Base-by-base conservation (phyloP, 2,888 invertebrate species). In the Xanthorhoe designata region DNA sequence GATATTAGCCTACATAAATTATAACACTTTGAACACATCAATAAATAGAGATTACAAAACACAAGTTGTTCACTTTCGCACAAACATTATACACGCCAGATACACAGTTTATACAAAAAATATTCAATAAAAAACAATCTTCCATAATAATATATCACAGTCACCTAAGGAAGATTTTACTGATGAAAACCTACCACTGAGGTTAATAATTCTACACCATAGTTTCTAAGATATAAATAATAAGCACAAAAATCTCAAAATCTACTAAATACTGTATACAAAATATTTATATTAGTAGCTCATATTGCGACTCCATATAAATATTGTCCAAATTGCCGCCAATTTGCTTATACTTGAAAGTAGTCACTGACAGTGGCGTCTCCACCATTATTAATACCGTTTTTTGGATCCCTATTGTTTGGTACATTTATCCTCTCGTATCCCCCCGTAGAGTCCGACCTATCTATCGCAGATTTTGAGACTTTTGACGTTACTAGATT, bases 121-220 rank as follows among this genome's bases (percentile, higher is more conserved):
- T 77, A 80, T 73, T 71, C 73, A 81, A 82, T 80, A 83, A 85
- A n/a, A 84, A 81, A 81, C 79, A 78, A 82, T 76, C 81, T 80
- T 76, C 71, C 72, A 68, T 79, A 75, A 76, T 79, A 78, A 86
- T 83, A 92, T 92, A 92, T 92, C 92, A 92, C 92, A 92, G 92
- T 89, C 90, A 88, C 87, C 91, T 86, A 90, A 84, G 89, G 90
- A 90, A 91, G 88, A 89, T 88, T 85, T 87, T 83, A 84, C 78
- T 80, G 75, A 78, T 84, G 67, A 81, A 82, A 82, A 86, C 86
- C 82, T 85, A 83, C 78, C 80, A 73, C 82, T 83, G 86, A 89
- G 90, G 90, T 90, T 65, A 66, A 62, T 87, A 54, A 61, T 82
- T 83, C 85, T 76, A 80, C 73, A 83, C 75, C n/a, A n/a, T n/a